phyloP scores from a whole-genome alignment of 1,140 invertebrate species.

The Drosophila sucinea region DNA sequence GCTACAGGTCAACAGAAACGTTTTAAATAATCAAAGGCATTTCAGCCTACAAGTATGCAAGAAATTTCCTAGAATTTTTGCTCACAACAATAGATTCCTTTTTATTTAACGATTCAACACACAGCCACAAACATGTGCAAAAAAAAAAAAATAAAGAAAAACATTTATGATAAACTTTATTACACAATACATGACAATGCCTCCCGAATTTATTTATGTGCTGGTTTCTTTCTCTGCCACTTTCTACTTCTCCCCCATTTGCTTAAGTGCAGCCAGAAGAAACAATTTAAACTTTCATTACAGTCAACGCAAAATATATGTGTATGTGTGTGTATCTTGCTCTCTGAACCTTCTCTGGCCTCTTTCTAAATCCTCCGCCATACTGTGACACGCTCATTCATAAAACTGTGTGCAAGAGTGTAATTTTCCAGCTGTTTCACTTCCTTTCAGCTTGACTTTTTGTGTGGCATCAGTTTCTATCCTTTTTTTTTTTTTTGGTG shows the following conservation, averaged over 20 bases:
- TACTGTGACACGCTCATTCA: constrained; percentile 1
- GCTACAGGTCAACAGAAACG: neutral
- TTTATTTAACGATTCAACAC: neutral
- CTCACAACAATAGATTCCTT: neutral
- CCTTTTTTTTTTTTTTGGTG: neutral
- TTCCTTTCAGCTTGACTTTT: constrained; percentile 22
- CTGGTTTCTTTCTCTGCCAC: neutral
- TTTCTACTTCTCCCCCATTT: neutral
- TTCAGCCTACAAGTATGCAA: neutral
- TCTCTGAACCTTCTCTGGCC: neutral
- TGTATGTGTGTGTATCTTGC: neutral
- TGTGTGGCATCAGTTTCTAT: constrained; percentile 11
- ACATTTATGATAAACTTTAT: constrained; percentile 13
- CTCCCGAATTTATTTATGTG: constrained; percentile 4
- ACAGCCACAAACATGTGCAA: neutral
- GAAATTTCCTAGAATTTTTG: neutral
- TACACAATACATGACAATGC: constrained; percentile 6
- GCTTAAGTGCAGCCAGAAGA: constrained; percentile 7
- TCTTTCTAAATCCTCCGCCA: neutral
- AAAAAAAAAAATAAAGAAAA: neutral
- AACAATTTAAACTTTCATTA: constrained; percentile 27
- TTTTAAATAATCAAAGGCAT: neutral
- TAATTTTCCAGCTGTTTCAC: constrained; percentile 27
- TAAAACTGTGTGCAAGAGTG: constrained; percentile 20
- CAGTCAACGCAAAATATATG: neutral